These are phyloP conservation scores for Parauchenoglanis punctatus DNA, from an alignment of 2,797 vertebrate species.

Conservation along the genomic window DNA sequence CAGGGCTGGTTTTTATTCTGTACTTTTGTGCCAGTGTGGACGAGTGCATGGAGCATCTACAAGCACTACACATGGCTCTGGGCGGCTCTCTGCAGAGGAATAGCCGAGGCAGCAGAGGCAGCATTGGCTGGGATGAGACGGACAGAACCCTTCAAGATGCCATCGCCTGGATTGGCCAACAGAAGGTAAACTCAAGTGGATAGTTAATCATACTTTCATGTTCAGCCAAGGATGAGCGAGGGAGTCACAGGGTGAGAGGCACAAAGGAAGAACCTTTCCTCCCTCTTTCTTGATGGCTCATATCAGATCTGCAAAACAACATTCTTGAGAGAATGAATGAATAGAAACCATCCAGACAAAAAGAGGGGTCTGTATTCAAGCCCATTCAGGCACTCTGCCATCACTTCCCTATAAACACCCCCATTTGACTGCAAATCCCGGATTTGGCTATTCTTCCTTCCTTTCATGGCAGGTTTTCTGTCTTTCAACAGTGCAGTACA, in stretches of 20 bases:
- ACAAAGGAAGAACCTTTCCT: neutral
- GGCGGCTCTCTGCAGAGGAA: conserved; percentile 56
- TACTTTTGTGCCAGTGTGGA: conserved; percentile 62
- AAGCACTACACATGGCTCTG: conserved; percentile 64
- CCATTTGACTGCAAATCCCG: conserved; percentile 17
- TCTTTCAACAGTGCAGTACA: neutral
- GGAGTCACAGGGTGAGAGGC: neutral
- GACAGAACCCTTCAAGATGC: conserved; percentile 68
- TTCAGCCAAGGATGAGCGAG: neutral
- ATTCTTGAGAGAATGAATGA: neutral
- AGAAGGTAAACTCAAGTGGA: conserved; percentile 64
- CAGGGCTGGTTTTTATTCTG: neutral
- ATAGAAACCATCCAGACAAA: neutral
- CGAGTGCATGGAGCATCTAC: conserved; percentile 69
- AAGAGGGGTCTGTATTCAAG: conserved; percentile 9
- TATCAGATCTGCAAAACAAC: neutral
- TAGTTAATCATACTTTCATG: neutral
- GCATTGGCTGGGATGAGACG: conserved; percentile 67
- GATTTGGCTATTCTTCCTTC: neutral
- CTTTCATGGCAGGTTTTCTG: neutral
- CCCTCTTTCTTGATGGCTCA: neutral
- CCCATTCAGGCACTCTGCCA: conserved; percentile 2
- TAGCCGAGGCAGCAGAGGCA: conserved; percentile 58
- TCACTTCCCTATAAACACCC: neutral
- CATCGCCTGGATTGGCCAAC: conserved; percentile 74